Percentiles rank a stretch among this genome's conserved stretches.
Evolutionary conservation across 2,113 vertebrate genomes (phyloP).

Genomic region (Peromyscus maniculatus): DNA sequence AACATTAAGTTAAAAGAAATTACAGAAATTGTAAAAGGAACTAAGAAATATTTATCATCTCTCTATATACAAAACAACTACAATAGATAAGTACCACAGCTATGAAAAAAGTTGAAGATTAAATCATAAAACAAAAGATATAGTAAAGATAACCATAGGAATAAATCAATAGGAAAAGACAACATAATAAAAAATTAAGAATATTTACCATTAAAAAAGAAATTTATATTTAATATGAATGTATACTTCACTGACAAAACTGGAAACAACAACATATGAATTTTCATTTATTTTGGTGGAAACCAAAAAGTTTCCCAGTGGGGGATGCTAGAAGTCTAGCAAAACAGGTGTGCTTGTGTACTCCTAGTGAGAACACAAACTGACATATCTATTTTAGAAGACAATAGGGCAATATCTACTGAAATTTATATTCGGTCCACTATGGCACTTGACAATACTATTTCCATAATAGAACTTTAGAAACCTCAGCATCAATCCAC

Average conservation of each 20-base stretch:
- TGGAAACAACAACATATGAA: not conserved
- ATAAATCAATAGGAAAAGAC: constrained; percentile 1
- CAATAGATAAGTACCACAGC: too few relatives aligned
- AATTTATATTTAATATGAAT: not conserved
- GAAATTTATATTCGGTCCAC: not conserved
- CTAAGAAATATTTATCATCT: constrained; percentile 9
- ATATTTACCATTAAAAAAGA: not conserved
- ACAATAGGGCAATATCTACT: not conserved
- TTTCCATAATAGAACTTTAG: not conserved
- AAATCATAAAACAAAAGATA: not conserved
- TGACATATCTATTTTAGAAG: not conserved
- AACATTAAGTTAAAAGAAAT: not conserved
- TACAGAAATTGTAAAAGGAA: not conserved
- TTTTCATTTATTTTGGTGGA: not conserved
- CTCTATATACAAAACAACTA: not conserved
- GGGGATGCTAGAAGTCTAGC: not conserved
- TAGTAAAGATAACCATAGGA: not conserved
- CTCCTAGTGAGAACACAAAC: not conserved
- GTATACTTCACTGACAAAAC: not conserved
- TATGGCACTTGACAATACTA: not conserved
- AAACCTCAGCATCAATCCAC: not conserved
- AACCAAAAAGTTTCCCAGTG: not conserved
- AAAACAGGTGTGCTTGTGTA: not conserved
- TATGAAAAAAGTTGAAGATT: not conserved
- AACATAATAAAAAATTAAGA: constrained; percentile 5